Percentiles rank a stretch among this genome's conserved stretches.
Evolutionary conservation across 2,113 vertebrate genomes (phyloP).

Genomic region (Rutilus rutilus): DNA sequence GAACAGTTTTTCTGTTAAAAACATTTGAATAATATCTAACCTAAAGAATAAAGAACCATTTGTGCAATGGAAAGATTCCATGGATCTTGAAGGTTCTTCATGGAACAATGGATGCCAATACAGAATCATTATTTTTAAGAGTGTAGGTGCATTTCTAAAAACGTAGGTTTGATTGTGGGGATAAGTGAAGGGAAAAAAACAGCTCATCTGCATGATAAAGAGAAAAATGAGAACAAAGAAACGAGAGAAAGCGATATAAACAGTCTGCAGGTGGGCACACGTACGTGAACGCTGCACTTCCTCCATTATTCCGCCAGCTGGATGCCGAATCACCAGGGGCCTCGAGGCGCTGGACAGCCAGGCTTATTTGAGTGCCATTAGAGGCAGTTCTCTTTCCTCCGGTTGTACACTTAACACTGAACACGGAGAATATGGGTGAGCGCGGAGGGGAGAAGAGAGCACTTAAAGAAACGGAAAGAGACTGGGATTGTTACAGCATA

Average conservation of each 20-base stretch:
- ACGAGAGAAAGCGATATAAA: neutral
- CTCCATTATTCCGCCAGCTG: conserved; percentile 33
- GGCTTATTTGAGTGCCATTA: conserved; percentile 47
- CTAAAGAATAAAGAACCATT: too few species aligned
- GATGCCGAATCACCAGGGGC: conserved; percentile 9
- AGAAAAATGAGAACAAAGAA: conserved; percentile 13
- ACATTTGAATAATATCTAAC: too few species aligned
- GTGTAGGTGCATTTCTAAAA: neutral
- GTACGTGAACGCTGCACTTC: neutral
- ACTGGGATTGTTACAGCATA: conserved; percentile 7
- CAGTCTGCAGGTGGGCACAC: neutral
- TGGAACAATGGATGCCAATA: too few species aligned
- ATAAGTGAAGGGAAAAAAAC: neutral
- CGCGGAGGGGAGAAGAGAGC: neutral
- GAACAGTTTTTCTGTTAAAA: too few species aligned
- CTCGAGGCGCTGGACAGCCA: conserved; percentile 1
- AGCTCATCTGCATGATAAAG: neutral
- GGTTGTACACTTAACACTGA: conserved; percentile 28
- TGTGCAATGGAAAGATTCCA: too few species aligned
- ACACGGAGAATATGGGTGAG: neutral
- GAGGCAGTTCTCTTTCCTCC: conserved; percentile 30
- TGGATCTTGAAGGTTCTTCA: too few species aligned
- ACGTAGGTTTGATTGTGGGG: neutral
- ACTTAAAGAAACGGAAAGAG: neutral
- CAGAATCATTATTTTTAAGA: too few species aligned